These are phyloP conservation scores for Bungarus multicinctus DNA, from an alignment of 2,113 vertebrate genomes.

Conservation along the genomic window DNA sequence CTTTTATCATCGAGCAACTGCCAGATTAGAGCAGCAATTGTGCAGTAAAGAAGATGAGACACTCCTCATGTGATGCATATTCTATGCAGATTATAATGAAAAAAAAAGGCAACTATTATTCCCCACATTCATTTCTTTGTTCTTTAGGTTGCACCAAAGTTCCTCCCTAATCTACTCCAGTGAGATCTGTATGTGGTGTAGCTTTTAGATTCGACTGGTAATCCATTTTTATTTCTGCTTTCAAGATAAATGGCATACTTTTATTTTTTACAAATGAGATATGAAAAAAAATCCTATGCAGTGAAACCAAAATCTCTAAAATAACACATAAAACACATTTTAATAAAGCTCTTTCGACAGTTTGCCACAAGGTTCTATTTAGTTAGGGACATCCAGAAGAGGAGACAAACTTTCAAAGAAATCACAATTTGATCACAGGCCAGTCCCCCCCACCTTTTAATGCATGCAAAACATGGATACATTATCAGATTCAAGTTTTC, in stretches of 20 bases:
- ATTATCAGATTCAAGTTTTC: neutral
- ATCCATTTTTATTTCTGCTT: neutral
- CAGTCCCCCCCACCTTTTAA: neutral
- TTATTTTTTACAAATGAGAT: neutral
- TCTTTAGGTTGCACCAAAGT: neutral
- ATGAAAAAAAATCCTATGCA: neutral
- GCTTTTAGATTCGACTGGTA: neutral
- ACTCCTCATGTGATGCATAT: conserved; percentile 26
- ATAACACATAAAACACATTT: neutral
- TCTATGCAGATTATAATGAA: neutral
- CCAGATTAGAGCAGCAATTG: conserved; percentile 35
- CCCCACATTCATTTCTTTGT: neutral
- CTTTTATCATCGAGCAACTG: neutral
- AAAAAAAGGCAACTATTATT: conserved; percentile 5
- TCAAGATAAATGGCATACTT: neutral
- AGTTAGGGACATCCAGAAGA: neutral
- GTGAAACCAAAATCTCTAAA: neutral
- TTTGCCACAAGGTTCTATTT: neutral
- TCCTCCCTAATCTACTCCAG: neutral
- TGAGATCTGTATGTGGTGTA: neutral
- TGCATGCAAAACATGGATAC: neutral
- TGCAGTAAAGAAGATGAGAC: conserved; percentile 20
- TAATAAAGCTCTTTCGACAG: neutral
- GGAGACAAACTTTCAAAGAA: neutral
- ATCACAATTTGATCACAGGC: neutral